These are phyloP conservation scores for Capreolus pygargus DNA, from an alignment of 2,113 vertebrate species.

Conservation along the genomic window DNA sequence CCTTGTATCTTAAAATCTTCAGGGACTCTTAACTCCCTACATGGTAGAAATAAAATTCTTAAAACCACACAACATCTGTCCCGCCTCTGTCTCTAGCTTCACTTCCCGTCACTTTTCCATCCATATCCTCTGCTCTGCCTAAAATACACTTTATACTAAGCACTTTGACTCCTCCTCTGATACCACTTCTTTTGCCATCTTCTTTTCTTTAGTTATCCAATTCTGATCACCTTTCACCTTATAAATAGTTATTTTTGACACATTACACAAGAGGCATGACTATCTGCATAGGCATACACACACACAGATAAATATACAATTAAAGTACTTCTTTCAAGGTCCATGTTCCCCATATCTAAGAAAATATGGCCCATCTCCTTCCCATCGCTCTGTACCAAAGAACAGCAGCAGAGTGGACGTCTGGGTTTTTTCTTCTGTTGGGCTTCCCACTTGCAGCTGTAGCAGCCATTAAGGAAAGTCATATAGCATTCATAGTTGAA, in stretches of 20 bases:
- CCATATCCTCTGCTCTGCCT: neutral
- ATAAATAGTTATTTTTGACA: neutral
- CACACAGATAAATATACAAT: neutral
- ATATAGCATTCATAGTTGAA: conserved; percentile 23
- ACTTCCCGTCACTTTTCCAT: neutral
- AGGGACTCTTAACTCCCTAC: neutral
- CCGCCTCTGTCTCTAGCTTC: neutral
- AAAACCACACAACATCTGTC: neutral
- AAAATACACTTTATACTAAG: neutral
- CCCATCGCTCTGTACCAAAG: conserved; percentile 44
- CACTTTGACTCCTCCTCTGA: neutral
- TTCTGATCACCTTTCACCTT: neutral
- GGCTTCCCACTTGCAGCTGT: conserved; percentile 39
- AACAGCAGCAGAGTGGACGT: conserved; percentile 50
- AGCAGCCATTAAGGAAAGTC: conserved; percentile 49
- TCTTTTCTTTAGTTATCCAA: neutral
- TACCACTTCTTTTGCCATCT: neutral
- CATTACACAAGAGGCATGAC: neutral
- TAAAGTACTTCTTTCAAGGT: neutral
- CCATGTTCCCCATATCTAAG: neutral
- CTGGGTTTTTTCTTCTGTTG: neutral
- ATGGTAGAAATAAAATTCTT: neutral
- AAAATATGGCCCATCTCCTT: neutral
- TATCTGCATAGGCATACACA: neutral
- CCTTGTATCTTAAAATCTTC: neutral